A percentile compares a stretch with the other conserved stretches of the same genome.
phyloP scores from a whole-genome alignment of 1,140 invertebrate genomes.

The Diorhabda sublineata region DNA sequence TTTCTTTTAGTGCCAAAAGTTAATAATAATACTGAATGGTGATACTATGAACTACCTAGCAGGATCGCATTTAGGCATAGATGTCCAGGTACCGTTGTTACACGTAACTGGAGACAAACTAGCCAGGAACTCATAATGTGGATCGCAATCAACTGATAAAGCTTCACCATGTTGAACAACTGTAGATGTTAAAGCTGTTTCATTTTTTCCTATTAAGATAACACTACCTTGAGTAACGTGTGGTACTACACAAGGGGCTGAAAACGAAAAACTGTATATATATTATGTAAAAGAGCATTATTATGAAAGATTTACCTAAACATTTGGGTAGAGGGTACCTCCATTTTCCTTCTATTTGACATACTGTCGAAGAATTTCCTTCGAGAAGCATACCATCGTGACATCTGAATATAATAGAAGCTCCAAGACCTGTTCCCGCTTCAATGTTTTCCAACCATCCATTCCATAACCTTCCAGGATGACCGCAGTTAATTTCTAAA shows the following conservation, averaged over 20 bases:
- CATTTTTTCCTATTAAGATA: conserved; percentile 54
- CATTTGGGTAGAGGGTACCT: conserved; percentile 87
- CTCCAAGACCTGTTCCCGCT: conserved; percentile 80
- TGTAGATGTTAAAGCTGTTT: conserved; percentile 54
- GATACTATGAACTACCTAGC: conserved; percentile 31
- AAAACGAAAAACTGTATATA: conserved; percentile 19
- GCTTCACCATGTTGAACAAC: conserved; percentile 80
- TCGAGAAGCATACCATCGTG: conserved; percentile 89
- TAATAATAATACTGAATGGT: too few species aligned
- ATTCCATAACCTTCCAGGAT: conserved; percentile 85
- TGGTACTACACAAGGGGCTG: conserved; percentile 86
- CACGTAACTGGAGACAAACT: conserved; percentile 74
- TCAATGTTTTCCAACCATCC: conserved; percentile 94
- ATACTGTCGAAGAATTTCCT: conserved; percentile 84
- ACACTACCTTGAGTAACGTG: conserved; percentile 80
- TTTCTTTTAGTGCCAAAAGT: neutral
- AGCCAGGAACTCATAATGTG: conserved; percentile 81
- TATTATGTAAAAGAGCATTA: neutral
- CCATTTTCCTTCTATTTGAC: conserved; percentile 90
- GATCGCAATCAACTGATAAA: conserved; percentile 81
- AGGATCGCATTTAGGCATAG: conserved; percentile 64
- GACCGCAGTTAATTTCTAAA: conserved; percentile 90
- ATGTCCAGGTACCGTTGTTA: conserved; percentile 93
- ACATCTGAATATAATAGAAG: conserved; percentile 91
- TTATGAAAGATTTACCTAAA: conserved; percentile 47